Evolutionary conservation across 2,888 invertebrate species (phyloP).

Genomic region (Beris chalybata): DNA sequence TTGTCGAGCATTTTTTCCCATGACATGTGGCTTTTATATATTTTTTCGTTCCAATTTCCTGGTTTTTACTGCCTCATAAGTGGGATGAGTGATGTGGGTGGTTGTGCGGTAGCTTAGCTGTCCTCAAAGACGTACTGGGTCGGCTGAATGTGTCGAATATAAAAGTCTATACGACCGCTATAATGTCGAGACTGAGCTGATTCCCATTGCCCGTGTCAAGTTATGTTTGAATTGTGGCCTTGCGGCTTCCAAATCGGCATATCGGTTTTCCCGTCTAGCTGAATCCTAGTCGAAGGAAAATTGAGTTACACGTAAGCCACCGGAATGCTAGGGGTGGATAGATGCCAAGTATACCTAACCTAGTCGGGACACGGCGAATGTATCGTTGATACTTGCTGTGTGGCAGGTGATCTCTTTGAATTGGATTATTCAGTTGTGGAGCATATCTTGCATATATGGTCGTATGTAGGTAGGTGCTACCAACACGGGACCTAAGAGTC

Average conservation of each 20-base stretch:
- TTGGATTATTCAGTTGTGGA: constrained; percentile 24
- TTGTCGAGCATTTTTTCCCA: constrained; percentile 30
- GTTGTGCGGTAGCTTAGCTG: too few species aligned
- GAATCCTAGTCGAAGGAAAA: constrained; percentile 23
- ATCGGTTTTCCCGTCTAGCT: neutral
- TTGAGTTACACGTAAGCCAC: constrained; percentile 20
- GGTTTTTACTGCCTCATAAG: too few species aligned
- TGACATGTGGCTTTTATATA: constrained; percentile 19
- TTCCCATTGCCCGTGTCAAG: constrained; percentile 19
- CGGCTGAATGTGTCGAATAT: too few species aligned
- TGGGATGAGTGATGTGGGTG: too few species aligned
- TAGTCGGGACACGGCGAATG: neutral
- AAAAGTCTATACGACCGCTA: too few species aligned
- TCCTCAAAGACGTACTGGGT: too few species aligned
- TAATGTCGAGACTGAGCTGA: too few species aligned
- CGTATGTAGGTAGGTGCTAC: neutral
- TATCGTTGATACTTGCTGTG: constrained; percentile 18
- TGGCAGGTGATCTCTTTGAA: constrained; percentile 24
- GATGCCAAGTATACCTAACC: too few species aligned
- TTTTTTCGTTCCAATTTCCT: too few species aligned
- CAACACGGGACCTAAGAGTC: constrained; percentile 2
- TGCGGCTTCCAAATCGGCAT: neutral
- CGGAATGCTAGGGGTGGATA: neutral
- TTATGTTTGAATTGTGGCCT: constrained; percentile 12
- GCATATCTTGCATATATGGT: constrained; percentile 17